Percentiles rank a stretch among this genome's conserved stretches.
Evolutionary conservation across 2,797 vertebrate genomes (phyloP).

Genomic region (Iguana delicatissima): DNA sequence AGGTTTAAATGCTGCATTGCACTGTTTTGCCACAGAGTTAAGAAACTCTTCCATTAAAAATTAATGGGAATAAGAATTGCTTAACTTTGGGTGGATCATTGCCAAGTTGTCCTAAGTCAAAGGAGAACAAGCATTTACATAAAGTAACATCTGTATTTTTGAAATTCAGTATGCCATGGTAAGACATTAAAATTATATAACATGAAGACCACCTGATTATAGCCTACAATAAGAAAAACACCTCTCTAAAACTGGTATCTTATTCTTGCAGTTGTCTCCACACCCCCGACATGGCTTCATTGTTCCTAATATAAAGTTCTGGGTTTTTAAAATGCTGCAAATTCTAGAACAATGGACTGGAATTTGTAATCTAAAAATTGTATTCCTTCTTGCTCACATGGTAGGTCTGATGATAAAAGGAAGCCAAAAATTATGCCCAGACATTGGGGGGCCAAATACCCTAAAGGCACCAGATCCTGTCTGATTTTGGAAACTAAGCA

Average conservation of each 20-base stretch:
- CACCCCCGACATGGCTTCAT: slow-evolving; percentile 7
- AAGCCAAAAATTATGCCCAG: neutral
- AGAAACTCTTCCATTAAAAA: neutral
- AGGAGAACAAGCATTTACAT: neutral
- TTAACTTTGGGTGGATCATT: neutral
- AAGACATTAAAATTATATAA: neutral
- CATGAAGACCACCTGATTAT: neutral
- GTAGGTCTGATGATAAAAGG: neutral
- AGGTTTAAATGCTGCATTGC: neutral
- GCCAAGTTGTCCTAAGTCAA: neutral
- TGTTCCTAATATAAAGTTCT: neutral
- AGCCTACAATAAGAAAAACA: slow-evolving; percentile 44
- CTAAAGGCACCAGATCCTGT: no score
- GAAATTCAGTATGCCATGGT: neutral
- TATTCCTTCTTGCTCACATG: slow-evolving; percentile 17
- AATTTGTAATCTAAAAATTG: accelerated
- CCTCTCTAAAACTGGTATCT: slow-evolving; percentile 33
- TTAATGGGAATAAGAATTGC: neutral
- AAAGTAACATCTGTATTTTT: neutral
- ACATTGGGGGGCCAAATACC: neutral
- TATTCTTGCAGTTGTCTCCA: slow-evolving; percentile 23
- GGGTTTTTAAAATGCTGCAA: slow-evolving; percentile 23
- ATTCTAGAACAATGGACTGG: neutral
- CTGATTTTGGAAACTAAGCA: no score
- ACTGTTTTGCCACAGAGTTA: neutral